Evolutionary conservation across 2,113 vertebrate genomes (phyloP).

Genomic region (Chloebia gouldiae): DNA sequence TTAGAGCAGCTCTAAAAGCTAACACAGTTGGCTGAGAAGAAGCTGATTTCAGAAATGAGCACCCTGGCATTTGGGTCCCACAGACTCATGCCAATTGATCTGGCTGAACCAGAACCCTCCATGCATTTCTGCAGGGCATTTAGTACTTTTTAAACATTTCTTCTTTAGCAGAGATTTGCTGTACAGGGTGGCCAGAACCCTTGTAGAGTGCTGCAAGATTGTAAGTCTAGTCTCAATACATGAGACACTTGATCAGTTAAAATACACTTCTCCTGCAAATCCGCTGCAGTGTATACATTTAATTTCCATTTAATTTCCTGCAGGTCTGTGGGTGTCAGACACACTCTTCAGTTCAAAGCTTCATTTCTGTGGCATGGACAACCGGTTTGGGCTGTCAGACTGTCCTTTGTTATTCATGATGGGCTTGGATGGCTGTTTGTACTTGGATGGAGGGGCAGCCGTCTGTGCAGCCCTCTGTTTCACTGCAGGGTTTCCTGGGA

Average conservation of each 20-base stretch:
- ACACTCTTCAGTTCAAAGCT: not conserved
- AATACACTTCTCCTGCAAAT: not conserved
- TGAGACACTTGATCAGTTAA: not conserved
- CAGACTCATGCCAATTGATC: accelerated
- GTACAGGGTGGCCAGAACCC: not conserved
- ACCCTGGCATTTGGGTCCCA: not conserved
- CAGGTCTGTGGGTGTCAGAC: not conserved
- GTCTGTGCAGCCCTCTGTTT: conserved; percentile 46
- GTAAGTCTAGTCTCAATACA: not conserved
- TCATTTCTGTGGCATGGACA: not conserved
- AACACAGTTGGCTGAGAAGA: not conserved
- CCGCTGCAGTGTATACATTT: not conserved
- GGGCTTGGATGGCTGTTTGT: not conserved
- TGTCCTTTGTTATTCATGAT: not conserved
- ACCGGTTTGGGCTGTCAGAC: not conserved
- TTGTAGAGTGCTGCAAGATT: not conserved
- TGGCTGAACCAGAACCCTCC: not conserved
- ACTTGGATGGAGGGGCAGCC: conserved; percentile 10
- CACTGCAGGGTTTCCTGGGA: conserved; percentile 3
- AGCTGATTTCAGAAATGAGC: not conserved
- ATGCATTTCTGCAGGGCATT: not conserved
- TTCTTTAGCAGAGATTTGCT: not conserved
- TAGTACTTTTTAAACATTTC: not conserved
- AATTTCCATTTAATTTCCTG: not conserved
- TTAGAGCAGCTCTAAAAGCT: not conserved